Evolutionary conservation across 1,140 invertebrate species (phyloP), one percentile per base, ranked within the genome.

Genomic region (Ips typographus): DNA sequence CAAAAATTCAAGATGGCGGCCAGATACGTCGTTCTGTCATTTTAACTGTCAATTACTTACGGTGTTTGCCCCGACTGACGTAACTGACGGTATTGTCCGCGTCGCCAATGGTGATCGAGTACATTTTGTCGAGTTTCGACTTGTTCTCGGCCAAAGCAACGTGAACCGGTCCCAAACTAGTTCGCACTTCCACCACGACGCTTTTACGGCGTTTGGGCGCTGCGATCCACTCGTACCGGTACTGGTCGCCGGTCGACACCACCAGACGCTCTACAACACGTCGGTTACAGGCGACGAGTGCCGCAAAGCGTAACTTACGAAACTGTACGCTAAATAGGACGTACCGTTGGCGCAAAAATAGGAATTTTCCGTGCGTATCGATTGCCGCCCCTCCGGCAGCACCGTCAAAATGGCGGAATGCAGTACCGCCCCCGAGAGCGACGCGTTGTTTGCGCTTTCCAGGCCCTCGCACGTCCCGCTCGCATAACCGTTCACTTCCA

Each of bases 301-400:
- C 22, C 22, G 22, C 0, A 22, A 22, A 22, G 22, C 22, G 22
- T 55, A 7, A 8, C 4, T 55, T 5, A 47, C 44, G 44, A n/a
- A 8, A n/a, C 6, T 55, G 5, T 7, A 55, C 6, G 37, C 1
- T 8, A 55, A 55, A 55, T 22, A 22, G 22, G 22, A 65, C 70
- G 79, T 75, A 88, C 87, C 86, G 73, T 88, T 88, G 8, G 87
- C 87, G 77, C 87, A 88, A 76, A 88, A 88, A 77, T 88, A 88
- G 5, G 87, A 86, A 71, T 86, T 88, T 73, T 88, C 86, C 0
- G 85, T 87, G 66, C 86, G 85, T 4, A 83, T 85, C 59, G 82
- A 80, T 36, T 85, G 82, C 1, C 86, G 77, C 36, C 86, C 87
- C 77, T 88, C 87, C 3, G 85, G 83, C 40, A 83, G 79, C 1